Percentiles rank a stretch among this genome's conserved stretches.
phyloP scores from a whole-genome alignment of 2,113 vertebrate genomes.

The Calyptommatus sinebrachiatus region DNA sequence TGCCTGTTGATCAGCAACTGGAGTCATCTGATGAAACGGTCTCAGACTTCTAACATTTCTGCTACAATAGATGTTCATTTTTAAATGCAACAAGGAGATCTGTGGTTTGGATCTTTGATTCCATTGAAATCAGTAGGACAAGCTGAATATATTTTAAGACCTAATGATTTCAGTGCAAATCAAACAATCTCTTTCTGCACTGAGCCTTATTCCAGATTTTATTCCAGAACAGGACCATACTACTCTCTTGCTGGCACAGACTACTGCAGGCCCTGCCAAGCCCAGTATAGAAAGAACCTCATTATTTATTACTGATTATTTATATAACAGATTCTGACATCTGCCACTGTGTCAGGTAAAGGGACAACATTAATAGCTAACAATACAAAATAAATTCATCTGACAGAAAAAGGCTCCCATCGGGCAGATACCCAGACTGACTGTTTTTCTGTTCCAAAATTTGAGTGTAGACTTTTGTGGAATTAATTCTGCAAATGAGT shows the following conservation, averaged over 20 bases:
- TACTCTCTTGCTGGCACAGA: too few species aligned
- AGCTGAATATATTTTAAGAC: not conserved
- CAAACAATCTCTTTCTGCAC: not conserved
- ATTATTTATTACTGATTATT: not conserved
- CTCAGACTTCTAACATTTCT: not conserved
- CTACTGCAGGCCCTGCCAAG: too few species aligned
- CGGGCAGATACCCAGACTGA: not conserved
- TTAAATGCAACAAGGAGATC: not conserved
- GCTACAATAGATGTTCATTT: not conserved
- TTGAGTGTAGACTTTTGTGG: constrained; percentile 10
- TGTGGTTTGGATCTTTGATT: not conserved
- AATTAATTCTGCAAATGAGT: constrained; percentile 20
- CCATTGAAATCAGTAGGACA: not conserved
- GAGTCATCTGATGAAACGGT: not conserved
- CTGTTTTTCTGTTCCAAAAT: constrained; percentile 18
- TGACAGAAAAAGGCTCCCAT: constrained; percentile 54
- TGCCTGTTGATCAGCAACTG: not conserved
- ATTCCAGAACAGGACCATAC: too few species aligned
- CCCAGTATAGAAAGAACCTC: too few species aligned
- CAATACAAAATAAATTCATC: constrained; percentile 41
- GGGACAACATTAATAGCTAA: constrained; percentile 27
- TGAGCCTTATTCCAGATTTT: too few species aligned
- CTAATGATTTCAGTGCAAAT: not conserved
- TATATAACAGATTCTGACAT: not conserved
- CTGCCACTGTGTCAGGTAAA: constrained; percentile 30